Base-by-base conservation (phyloP, 2,888 invertebrate species). In the Xestoiulus laeticollis region DNA sequence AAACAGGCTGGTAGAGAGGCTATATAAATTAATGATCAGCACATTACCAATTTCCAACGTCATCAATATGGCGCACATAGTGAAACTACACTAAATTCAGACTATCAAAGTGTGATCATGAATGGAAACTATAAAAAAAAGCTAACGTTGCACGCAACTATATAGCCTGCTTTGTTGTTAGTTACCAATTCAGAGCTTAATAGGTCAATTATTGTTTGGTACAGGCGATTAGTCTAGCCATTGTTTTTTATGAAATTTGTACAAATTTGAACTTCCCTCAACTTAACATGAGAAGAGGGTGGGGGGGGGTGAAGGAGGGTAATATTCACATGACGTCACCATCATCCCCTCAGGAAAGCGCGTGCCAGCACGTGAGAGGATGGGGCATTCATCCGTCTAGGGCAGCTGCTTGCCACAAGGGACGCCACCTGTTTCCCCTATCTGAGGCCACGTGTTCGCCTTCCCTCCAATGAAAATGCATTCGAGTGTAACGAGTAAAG, bases 391-490 rank as follows among this genome's bases (percentile, higher is more conserved):
- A 30, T 26, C 3, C 78, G 78, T 78, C 78, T 26, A 78, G 78
- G 26, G 78, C 78, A 78, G 78, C 78, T 78, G 78, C 78, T 78
- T 26, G 22, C 78, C 78, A 78, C 78, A 30, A 78, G 78, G 3
- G 78, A 30, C 78, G 78, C 78, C 78, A 78, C 78, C 78, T 78
- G 78, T 78, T 78, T 78, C 78, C 78, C 78, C 78, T 78, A 5
- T 38, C 14, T 14, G 0, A 1, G 78, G 78, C 78, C 78, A 78
- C 78, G 78, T 78, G 78, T 78, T 12, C 78, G 78, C 14, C 78
- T 26, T 6, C 78, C 78, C 30, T 78, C 78, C 78, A 78, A 78
- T 78, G 30, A 78, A 30, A 78, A 78, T 22, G 10, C 78, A 78
- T 10, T 16, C 12, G 30, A 78, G 78, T 78, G 78, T 78, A 30